Percentiles rank a stretch among this genome's conserved stretches.
phyloP scores from a whole-genome alignment of 2,113 vertebrate genomes.

The Labeo rohita region DNA sequence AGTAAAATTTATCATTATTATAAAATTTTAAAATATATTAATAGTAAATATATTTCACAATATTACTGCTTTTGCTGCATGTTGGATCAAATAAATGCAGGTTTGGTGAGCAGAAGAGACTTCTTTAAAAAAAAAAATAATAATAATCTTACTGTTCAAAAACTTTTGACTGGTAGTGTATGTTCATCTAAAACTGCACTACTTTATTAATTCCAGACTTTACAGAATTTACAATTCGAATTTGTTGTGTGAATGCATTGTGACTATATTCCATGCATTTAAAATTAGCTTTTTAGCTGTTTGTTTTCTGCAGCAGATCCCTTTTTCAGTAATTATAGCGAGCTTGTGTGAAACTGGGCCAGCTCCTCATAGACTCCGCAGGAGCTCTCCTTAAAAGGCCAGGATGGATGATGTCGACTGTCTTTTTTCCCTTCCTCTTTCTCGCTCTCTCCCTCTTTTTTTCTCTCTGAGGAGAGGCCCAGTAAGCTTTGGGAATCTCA shows the following conservation, averaged over 20 bases:
- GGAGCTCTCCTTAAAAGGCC: conserved; percentile 81
- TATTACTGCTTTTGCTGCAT: too few relatives aligned
- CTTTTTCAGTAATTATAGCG: conserved; percentile 31
- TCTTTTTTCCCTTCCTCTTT: conserved; percentile 13
- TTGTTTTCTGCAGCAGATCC: background rate
- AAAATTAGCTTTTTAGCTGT: background rate
- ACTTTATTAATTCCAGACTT: background rate
- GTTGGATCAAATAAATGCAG: too few relatives aligned
- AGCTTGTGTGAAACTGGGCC: conserved; percentile 72
- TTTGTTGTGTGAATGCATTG: background rate
- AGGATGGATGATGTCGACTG: conserved; percentile 72
- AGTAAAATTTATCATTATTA: too few relatives aligned
- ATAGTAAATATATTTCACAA: too few relatives aligned
- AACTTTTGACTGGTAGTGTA: too few relatives aligned
- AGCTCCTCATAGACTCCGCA: conserved; percentile 69
- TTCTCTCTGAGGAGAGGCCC: conserved; percentile 59
- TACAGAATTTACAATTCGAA: background rate
- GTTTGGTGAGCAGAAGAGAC: too few relatives aligned
- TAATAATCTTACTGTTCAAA: too few relatives aligned
- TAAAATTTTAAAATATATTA: too few relatives aligned
- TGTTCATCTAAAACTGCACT: background rate
- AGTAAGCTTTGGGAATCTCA: conserved; percentile 63
- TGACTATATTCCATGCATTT: background rate
- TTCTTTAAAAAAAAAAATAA: too few relatives aligned
- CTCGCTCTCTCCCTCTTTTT: conserved; percentile 4